Evolutionary conservation across 1,140 invertebrate genomes (phyloP).

Genomic region (Penaeus vannamei): DNA sequence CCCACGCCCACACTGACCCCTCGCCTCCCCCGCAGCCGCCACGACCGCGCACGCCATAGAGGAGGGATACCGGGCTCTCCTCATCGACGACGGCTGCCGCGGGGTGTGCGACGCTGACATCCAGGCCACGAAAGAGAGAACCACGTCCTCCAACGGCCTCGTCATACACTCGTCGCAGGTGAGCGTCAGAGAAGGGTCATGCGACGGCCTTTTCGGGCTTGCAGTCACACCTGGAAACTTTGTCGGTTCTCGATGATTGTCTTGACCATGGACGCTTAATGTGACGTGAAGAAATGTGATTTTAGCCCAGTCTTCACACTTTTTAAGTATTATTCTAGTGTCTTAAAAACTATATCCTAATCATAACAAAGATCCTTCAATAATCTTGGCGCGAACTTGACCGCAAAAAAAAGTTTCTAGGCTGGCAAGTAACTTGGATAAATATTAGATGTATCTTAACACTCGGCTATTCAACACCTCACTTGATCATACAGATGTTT

Average conservation of each 20-base stretch:
- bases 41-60: slow-evolving; percentile 89
- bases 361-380: too few species aligned
- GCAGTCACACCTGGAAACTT: too few species aligned
- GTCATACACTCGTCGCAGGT: slow-evolving; percentile 82
- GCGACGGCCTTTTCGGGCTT: background rate
- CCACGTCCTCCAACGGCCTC: slow-evolving; percentile 82
- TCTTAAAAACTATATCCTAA: background rate
- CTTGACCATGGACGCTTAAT: background rate
- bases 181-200: background rate
- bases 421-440: too few species aligned
- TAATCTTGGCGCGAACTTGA: too few species aligned
- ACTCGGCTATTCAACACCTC: too few species aligned
- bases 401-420: too few species aligned
- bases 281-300: background rate
- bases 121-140: slow-evolving; percentile 83
- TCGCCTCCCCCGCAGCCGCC: slow-evolving; percentile 77
- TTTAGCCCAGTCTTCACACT: slow-evolving; percentile 28
- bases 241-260: background rate
- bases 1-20: too few species aligned
- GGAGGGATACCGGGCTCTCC: slow-evolving; percentile 89
- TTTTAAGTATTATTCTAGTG: slow-evolving; percentile 27
- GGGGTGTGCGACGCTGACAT: slow-evolving; percentile 90
- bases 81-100: slow-evolving; percentile 92
- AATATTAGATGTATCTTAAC: too few species aligned
- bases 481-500: too few species aligned